These are phyloP conservation scores for Pangasianodon hypophthalmus DNA, from an alignment of 2,113 vertebrate genomes.

Conservation along the genomic window DNA sequence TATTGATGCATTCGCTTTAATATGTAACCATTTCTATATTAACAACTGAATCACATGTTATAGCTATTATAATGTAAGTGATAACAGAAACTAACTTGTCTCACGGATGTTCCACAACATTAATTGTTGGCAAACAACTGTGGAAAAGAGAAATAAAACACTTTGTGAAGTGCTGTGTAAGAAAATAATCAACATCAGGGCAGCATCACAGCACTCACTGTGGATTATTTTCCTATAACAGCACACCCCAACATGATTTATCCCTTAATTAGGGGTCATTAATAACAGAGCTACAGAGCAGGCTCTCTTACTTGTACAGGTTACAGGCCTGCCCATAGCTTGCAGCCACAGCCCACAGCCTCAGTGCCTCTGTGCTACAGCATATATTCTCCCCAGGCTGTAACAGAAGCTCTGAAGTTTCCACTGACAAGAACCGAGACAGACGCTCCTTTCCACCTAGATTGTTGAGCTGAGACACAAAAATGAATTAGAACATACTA, in stretches of 20 bases:
- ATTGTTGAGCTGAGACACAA: slow-evolving; percentile 73
- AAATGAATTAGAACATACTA: background rate
- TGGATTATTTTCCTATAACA: background rate
- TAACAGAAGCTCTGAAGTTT: slow-evolving; percentile 81
- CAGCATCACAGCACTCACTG: background rate
- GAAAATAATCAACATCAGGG: background rate
- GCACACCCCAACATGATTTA: background rate
- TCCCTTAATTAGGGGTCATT: background rate
- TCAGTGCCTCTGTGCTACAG: slow-evolving; percentile 82
- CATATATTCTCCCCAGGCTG: slow-evolving; percentile 77
- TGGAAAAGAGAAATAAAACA: background rate
- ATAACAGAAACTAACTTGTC: background rate
- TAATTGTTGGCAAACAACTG: background rate
- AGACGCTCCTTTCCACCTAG: slow-evolving; percentile 80
- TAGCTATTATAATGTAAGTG: background rate
- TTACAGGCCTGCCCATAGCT: slow-evolving; percentile 86
- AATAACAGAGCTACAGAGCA: background rate
- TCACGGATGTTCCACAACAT: background rate
- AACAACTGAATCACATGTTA: background rate
- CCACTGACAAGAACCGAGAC: slow-evolving; percentile 81
- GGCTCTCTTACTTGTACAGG: slow-evolving; percentile 81
- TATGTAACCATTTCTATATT: background rate
- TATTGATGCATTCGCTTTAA: background rate
- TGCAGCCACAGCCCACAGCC: slow-evolving; percentile 87
- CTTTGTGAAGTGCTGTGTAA: background rate